A percentile compares a stretch with the other conserved stretches of the same genome.
These are phyloP conservation scores for Ciconia maguari DNA, from an alignment of 2,113 vertebrate species.

Conservation along the genomic window DNA sequence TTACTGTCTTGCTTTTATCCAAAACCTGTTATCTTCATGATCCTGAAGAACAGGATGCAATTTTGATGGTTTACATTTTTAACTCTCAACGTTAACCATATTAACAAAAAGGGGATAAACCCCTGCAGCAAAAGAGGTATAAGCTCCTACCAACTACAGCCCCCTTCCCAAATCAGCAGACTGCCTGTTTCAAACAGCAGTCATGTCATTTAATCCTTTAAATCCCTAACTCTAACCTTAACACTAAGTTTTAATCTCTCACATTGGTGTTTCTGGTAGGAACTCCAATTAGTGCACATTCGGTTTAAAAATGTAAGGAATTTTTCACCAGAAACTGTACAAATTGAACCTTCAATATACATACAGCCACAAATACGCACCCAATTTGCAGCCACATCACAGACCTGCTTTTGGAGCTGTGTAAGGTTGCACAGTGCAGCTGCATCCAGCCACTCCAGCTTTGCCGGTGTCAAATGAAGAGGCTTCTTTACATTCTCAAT, in stretches of 20 bases:
- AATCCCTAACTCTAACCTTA: neutral
- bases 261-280: neutral
- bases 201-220: neutral
- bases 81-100: neutral
- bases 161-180: neutral
- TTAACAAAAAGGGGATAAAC: neutral
- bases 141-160: neutral
- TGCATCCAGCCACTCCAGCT: neutral
- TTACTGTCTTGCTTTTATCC: neutral
- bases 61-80: neutral
- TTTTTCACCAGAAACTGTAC: neutral
- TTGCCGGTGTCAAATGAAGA: neutral
- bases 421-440: neutral
- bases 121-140: neutral
- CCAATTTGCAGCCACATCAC: neutral
- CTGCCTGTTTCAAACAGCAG: neutral
- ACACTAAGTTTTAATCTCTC: neutral
- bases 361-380: neutral
- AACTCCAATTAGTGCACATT: neutral
- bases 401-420: neutral
- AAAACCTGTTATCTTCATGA: neutral
- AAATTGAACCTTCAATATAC: neutral
- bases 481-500: neutral
- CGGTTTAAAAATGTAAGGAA: neutral
- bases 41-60: neutral